Percentiles rank a stretch among this genome's conserved stretches.
phyloP scores from a whole-genome alignment of 35 echinoderm and acorn worm genomes.

The Stichopus chloronotus region DNA sequence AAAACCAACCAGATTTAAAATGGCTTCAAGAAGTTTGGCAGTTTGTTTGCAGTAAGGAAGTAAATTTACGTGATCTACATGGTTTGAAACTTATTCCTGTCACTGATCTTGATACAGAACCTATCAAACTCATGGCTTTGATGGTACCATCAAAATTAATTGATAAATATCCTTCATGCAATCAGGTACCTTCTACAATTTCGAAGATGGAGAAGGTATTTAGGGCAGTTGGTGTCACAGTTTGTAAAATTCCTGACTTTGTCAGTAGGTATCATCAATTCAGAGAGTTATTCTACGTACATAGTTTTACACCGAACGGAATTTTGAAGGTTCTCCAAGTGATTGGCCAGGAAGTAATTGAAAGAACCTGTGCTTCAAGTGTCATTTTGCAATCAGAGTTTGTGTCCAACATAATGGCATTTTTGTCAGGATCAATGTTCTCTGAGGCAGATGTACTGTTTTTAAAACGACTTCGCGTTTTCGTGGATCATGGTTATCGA shows the following conservation, averaged over 20 bases:
- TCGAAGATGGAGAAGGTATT: background rate
- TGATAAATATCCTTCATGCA: background rate
- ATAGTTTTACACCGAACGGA: background rate
- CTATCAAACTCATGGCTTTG: background rate
- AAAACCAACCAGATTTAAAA: background rate
- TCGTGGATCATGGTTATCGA: background rate
- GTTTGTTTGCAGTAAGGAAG: slow-evolving; percentile 12
- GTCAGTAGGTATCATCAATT: background rate
- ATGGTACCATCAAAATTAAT: background rate
- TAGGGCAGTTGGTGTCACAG: background rate
- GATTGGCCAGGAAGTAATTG: background rate
- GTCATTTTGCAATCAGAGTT: background rate
- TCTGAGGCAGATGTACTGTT: background rate
- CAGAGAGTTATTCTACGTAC: background rate
- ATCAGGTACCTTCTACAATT: background rate
- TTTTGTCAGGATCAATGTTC: background rate
- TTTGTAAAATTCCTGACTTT: slow-evolving; percentile 4
- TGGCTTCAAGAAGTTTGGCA: background rate
- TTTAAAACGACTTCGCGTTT: background rate
- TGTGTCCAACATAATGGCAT: background rate
- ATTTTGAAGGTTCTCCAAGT: background rate
- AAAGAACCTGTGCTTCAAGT: background rate
- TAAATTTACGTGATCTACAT: background rate
- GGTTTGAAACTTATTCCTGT: slow-evolving; percentile 10
- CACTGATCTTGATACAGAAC: background rate